These are phyloP conservation scores for Potamarius usumacintae DNA, from an alignment of 2,113 vertebrate species.

Conservation along the genomic window DNA sequence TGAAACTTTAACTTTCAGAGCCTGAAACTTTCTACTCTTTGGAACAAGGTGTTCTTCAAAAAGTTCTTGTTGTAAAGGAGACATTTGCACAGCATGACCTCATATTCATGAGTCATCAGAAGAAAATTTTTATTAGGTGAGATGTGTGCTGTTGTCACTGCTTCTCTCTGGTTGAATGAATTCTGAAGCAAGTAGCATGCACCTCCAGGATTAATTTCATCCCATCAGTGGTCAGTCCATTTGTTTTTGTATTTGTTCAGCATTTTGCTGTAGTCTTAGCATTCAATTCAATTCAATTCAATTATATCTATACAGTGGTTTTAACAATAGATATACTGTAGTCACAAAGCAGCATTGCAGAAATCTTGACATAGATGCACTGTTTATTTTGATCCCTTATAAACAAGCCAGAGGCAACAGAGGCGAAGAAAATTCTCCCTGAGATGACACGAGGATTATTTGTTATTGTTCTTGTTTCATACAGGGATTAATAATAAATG, in stretches of 20 bases:
- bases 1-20: background rate
- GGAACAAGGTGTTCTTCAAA: background rate
- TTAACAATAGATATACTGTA: background rate
- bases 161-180: background rate
- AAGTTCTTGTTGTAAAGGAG: background rate
- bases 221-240: background rate
- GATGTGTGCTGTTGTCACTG: background rate
- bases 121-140: background rate
- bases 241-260: background rate
- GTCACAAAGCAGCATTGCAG: background rate
- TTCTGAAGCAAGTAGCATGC: background rate
- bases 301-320: background rate
- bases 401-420: background rate
- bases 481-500: no score
- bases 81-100: background rate
- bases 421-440: no score
- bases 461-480: no score
- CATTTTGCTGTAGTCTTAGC: background rate
- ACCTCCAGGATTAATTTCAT: background rate
- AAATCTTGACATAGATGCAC: background rate
- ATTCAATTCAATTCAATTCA: background rate
- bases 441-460: no score
- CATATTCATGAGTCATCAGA: background rate
- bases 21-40: background rate
- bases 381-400: background rate